Base-by-base conservation (phyloP, 2,888 invertebrate species). In the Protophormia terraenovae region DNA sequence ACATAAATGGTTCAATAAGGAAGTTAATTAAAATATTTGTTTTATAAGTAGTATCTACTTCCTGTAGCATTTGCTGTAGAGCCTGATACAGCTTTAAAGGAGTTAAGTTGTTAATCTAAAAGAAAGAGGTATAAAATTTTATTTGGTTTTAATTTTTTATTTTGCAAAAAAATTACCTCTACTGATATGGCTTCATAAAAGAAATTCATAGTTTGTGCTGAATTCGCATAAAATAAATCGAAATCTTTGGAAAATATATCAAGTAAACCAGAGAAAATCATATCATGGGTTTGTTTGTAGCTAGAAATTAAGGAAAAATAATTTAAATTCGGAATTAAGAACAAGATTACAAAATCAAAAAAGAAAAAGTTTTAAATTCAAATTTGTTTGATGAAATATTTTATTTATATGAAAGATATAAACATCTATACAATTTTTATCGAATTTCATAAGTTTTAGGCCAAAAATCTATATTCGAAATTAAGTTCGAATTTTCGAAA, bases 161-260 rank as follows among this genome's bases (percentile, higher is more conserved):
- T 35, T 6, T 35, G 6, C 6, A n/a, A 19, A 53, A 5, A 7
- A 24, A 19, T 77, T 73, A 87, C 87, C 78, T 80, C 67, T 6
- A 81, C 80, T 1, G 69, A 24, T 58, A 87, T 85, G 1, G 66
- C 71, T 55, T 83, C 77, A 55, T 76, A 77, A 45, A 87, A 85
- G 53, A 87, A 87, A 27, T 83, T 58, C 8, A 83, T 41, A 6
- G 67, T 60, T 45, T 35, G 2, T 0, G 77, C 1, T 1, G 66
- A 24, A 16, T 53, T 22, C 7, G 76, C 55, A 53, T 79, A 71
- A 75, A 87, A 87, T 72, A 86, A 38, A 29, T 87, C 78, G 38
- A 77, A 87, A 27, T 85, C 84, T 5, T 79, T 38, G 0, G 71
- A 66, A 8, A 87, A 83, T 0, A 86, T 35, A 22, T 53, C 6